Evolutionary conservation across 1,140 invertebrate species (phyloP).

Genomic region (Listronotus oregonensis): DNA sequence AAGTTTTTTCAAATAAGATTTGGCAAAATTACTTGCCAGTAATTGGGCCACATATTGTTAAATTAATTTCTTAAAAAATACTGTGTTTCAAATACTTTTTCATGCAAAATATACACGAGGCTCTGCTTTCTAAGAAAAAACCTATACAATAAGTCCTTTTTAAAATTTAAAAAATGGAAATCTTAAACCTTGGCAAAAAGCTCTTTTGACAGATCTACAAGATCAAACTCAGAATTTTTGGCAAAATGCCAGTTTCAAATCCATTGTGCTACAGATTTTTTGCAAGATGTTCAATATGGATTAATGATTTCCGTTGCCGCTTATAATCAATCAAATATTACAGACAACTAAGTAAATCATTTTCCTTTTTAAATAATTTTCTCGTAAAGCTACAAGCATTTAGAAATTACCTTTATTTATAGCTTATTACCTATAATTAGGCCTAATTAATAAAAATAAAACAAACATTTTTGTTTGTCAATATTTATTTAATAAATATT

Average conservation of each 20-base stretch:
- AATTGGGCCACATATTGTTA: neutral
- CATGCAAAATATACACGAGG: neutral
- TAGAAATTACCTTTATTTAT: no score
- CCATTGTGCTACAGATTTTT: neutral
- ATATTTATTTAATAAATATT: no score
- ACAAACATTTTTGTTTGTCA: no score
- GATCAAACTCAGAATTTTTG: neutral
- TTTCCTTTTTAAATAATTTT: no score
- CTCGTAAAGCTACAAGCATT: no score
- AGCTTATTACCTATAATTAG: no score
- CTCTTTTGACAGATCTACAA: neutral
- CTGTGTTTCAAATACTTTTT: neutral
- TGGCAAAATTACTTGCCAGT: neutral
- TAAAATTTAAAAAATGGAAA: no score
- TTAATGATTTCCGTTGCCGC: constrained; percentile 8
- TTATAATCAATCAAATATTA: constrained; percentile 8
- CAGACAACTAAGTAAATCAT: neutral
- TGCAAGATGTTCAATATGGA: constrained; percentile 7
- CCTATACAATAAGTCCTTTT: no score
- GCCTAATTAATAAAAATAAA: no score
- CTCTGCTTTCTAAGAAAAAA: neutral
- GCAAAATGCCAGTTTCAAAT: neutral
- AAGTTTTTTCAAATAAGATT: no score
- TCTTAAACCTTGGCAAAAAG: neutral
- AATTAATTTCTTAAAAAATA: no score